phyloP scores from a whole-genome alignment of 2,888 invertebrate species.

The Neocrepidodera transversa region DNA sequence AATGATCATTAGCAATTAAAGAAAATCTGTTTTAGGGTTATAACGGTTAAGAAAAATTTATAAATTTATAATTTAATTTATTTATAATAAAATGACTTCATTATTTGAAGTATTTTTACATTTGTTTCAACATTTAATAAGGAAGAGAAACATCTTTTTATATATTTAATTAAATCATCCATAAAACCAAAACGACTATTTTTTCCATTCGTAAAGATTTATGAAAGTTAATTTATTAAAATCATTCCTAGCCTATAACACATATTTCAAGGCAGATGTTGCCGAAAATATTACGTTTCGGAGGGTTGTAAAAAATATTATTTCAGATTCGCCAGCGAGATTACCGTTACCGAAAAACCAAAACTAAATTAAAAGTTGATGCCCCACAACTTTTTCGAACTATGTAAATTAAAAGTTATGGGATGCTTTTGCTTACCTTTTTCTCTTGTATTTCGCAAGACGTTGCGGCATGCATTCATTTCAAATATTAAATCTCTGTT shows the following conservation, averaged over 20 bases:
- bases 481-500: slow-evolving; percentile 41
- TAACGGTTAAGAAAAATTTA: too few species aligned
- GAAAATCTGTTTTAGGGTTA: too few species aligned
- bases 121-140: too few species aligned
- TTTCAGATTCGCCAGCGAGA: slow-evolving; percentile 46
- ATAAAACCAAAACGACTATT: too few species aligned
- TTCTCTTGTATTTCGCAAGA: slow-evolving; percentile 26
- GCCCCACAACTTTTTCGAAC: slow-evolving; percentile 44
- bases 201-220: too few species aligned
- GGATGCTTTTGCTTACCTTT: slow-evolving; percentile 32
- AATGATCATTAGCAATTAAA: too few species aligned
- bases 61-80: too few species aligned
- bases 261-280: slow-evolving; percentile 54
- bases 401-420: slow-evolving; percentile 46
- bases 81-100: too few species aligned
- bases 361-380: slow-evolving; percentile 51
- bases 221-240: slow-evolving; percentile 1
- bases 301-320: slow-evolving; percentile 47
- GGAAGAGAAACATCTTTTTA: too few species aligned
- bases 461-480: slow-evolving; percentile 31
- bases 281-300: slow-evolving; percentile 46
- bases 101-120: too few species aligned
- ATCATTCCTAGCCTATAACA: slow-evolving; percentile 26
- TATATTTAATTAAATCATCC: too few species aligned
- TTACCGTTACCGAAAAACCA: slow-evolving; percentile 30